phyloP scores from a whole-genome alignment of 2,888 invertebrate species.

The Adelphocoris suturalis region DNA sequence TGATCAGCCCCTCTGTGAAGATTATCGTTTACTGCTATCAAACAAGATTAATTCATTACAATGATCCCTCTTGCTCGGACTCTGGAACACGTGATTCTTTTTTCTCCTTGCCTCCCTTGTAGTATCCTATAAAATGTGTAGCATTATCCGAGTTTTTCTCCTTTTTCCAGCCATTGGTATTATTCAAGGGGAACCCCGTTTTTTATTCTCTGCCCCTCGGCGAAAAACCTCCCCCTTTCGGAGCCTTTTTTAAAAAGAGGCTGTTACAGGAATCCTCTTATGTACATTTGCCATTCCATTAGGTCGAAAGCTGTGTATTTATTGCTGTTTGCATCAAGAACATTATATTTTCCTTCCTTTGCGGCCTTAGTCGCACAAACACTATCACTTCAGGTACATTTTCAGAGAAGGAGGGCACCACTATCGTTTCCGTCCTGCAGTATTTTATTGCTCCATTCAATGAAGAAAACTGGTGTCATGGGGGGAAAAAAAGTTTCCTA shows the following conservation, averaged over 20 bases:
- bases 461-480: too few species aligned
- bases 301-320: conserved; percentile 52
- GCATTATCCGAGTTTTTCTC: background rate
- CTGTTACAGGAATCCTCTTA: conserved; percentile 58
- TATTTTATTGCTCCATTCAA: background rate
- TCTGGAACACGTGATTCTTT: too few species aligned
- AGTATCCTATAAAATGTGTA: too few species aligned
- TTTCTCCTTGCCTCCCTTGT: too few species aligned
- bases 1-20: too few species aligned
- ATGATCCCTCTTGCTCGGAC: too few species aligned
- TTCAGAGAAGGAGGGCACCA: background rate
- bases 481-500: too few species aligned
- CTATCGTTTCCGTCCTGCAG: background rate
- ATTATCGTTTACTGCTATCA: too few species aligned
- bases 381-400: background rate
- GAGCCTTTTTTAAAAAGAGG: conserved; percentile 21
- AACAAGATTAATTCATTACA: too few species aligned
- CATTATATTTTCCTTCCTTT: background rate
- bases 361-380: background rate
- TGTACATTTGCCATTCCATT: conserved; percentile 56
- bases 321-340: conserved; percentile 34
- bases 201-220: background rate
- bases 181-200: background rate
- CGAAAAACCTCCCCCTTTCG: background rate
- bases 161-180: background rate